phyloP scores from a whole-genome alignment of 2,888 invertebrate genomes.

The Siphonodentalium dalli region DNA sequence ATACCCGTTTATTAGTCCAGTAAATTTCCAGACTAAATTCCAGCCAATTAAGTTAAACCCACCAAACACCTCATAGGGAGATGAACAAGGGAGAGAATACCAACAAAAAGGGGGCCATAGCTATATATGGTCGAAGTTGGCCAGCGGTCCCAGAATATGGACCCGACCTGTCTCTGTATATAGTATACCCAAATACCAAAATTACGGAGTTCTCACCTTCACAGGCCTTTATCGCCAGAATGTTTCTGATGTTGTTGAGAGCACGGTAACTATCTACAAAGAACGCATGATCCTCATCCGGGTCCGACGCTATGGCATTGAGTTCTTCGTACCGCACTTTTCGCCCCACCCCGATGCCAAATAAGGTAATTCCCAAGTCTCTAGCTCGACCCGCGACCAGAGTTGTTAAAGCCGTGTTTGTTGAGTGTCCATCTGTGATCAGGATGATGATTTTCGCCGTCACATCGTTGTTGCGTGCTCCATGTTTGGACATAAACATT shows the following conservation, averaged over 20 bases:
- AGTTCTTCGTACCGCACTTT: slow-evolving; percentile 37
- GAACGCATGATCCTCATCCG: slow-evolving; percentile 36
- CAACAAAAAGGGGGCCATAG: too few relatives aligned
- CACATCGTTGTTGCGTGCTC: slow-evolving; percentile 29
- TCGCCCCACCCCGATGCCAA: slow-evolving; percentile 49
- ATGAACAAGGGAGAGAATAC: too few relatives aligned
- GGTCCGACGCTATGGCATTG: slow-evolving; percentile 38
- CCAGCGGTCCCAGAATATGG: too few relatives aligned
- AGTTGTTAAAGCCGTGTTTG: slow-evolving; percentile 33
- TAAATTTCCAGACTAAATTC: too few relatives aligned
- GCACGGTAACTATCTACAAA: slow-evolving; percentile 37
- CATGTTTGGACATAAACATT: slow-evolving; percentile 38
- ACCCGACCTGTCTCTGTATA: too few relatives aligned
- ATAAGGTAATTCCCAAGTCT: slow-evolving; percentile 37
- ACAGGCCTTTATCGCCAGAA: slow-evolving; percentile 42
- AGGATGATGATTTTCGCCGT: slow-evolving; percentile 48
- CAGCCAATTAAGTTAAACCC: too few relatives aligned
- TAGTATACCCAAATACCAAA: too few relatives aligned
- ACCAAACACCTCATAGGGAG: too few relatives aligned
- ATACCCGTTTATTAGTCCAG: too few relatives aligned
- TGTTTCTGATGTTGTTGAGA: slow-evolving; percentile 33
- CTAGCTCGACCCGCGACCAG: slow-evolving; percentile 36
- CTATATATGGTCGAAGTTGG: too few relatives aligned
- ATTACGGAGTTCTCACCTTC: too few relatives aligned
- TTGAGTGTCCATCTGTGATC: slow-evolving; percentile 57